phyloP scores from a whole-genome alignment of 1,140 invertebrate genomes.

The Rhyacophila brunnea region DNA sequence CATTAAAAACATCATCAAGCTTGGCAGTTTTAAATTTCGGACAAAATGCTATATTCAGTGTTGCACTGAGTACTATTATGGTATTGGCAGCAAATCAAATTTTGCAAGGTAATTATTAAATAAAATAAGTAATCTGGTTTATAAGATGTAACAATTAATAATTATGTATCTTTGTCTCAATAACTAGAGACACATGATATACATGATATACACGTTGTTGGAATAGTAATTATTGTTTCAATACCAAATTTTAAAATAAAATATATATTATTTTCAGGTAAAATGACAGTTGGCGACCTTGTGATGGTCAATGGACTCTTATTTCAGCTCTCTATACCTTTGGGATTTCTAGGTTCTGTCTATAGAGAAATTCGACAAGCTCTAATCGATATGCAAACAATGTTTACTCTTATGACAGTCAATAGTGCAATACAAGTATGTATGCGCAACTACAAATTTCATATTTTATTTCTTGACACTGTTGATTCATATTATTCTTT shows the following conservation, averaged over 20 bases:
- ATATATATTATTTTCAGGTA: conserved; percentile 60
- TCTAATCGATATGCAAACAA: conserved; percentile 96
- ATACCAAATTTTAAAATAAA: no score
- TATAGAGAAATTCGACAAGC: conserved; percentile 97
- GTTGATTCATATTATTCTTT: no score
- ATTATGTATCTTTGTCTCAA: not conserved
- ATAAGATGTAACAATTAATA: no score
- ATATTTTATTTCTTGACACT: no score
- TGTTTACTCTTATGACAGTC: conserved; percentile 93
- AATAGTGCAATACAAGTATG: conserved; percentile 73
- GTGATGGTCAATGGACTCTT: conserved; percentile 98
- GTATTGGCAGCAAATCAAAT: conserved; percentile 89
- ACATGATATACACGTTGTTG: no score
- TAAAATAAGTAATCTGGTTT: no score
- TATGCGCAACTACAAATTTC: no score
- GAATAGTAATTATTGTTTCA: no score
- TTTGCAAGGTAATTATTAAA: conserved; percentile 81
- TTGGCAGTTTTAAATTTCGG: conserved; percentile 95
- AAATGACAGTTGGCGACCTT: conserved; percentile 96
- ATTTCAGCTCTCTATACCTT: conserved; percentile 95
- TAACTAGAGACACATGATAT: no score
- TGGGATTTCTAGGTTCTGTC: conserved; percentile 92
- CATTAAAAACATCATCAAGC: conserved; percentile 92
- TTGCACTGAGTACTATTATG: conserved; percentile 91
- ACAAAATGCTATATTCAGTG: conserved; percentile 97